Percentiles rank a stretch among this genome's conserved stretches.
phyloP scores from a whole-genome alignment of 2,113 vertebrate genomes.

The Mesitornis unicolor region DNA sequence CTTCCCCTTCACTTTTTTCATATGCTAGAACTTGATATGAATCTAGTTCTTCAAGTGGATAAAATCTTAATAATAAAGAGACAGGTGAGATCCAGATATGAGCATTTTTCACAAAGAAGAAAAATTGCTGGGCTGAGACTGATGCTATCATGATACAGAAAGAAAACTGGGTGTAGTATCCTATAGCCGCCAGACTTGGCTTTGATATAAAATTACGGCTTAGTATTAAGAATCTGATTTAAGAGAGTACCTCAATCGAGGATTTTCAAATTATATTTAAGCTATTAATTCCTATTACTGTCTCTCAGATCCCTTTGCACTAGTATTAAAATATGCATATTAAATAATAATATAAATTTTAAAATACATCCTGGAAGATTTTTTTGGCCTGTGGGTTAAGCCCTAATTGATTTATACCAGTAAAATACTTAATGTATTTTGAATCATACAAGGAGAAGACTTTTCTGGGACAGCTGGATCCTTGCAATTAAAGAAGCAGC shows the following conservation, averaged over 20 bases:
- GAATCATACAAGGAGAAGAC: neutral
- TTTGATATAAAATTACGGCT: neutral
- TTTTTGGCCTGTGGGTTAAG: constrained; percentile 30
- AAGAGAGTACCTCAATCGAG: neutral
- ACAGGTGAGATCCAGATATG: neutral
- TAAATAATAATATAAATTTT: neutral
- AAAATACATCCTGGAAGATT: constrained; percentile 5
- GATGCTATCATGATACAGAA: neutral
- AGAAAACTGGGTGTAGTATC: neutral
- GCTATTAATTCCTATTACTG: constrained; percentile 29
- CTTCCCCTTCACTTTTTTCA: neutral
- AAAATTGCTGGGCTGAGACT: neutral
- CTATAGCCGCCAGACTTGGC: neutral
- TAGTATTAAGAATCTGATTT: neutral
- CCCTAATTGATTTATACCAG: neutral
- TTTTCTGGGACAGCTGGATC: neutral
- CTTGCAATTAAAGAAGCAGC: neutral
- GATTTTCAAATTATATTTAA: neutral
- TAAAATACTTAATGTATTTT: neutral
- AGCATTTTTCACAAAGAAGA: neutral
- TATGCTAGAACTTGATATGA: neutral
- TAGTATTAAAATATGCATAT: constrained; percentile 12
- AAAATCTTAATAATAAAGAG: neutral
- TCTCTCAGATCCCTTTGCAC: neutral
- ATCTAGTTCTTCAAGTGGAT: neutral